These are phyloP conservation scores for Lynx canadensis DNA, from an alignment of 2,113 vertebrate genomes.

Conservation along the genomic window DNA sequence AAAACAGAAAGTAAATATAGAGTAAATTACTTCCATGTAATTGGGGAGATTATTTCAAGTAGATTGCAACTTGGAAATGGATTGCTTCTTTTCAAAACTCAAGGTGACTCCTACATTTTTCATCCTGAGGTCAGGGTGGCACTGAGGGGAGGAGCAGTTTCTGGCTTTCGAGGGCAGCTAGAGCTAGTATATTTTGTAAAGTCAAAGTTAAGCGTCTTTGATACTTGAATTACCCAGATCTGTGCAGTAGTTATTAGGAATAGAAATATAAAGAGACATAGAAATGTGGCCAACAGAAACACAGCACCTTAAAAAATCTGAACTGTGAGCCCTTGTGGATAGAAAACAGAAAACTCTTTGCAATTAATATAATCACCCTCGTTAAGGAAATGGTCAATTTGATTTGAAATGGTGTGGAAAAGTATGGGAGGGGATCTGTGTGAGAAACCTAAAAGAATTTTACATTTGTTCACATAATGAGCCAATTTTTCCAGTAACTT, in stretches of 20 bases:
- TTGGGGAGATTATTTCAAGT: slow-evolving; percentile 81
- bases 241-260: slow-evolving; percentile 58
- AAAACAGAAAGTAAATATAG: slow-evolving; percentile 77
- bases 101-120: slow-evolving; percentile 59
- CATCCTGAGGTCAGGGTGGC: slow-evolving; percentile 52
- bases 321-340: neutral
- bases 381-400: slow-evolving; percentile 67
- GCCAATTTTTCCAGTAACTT: neutral
- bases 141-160: neutral
- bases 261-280: neutral
- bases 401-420: slow-evolving; percentile 69
- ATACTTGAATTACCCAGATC: slow-evolving; percentile 6
- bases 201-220: slow-evolving; percentile 7
- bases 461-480: neutral
- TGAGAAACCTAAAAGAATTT: slow-evolving; percentile 42
- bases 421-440: slow-evolving; percentile 17
- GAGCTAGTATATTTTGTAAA: neutral
- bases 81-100: slow-evolving; percentile 71
- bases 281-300: neutral
- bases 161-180: neutral
- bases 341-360: slow-evolving; percentile 63
- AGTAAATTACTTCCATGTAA: slow-evolving; percentile 81
- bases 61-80: slow-evolving; percentile 76
- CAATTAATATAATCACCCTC: slow-evolving; percentile 62
- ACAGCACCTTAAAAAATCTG: slow-evolving; percentile 55